Percentiles rank a stretch among this genome's conserved stretches.
These are phyloP conservation scores for Mesaphorura yosii DNA, from an alignment of 1,140 invertebrate species.

Conservation along the genomic window DNA sequence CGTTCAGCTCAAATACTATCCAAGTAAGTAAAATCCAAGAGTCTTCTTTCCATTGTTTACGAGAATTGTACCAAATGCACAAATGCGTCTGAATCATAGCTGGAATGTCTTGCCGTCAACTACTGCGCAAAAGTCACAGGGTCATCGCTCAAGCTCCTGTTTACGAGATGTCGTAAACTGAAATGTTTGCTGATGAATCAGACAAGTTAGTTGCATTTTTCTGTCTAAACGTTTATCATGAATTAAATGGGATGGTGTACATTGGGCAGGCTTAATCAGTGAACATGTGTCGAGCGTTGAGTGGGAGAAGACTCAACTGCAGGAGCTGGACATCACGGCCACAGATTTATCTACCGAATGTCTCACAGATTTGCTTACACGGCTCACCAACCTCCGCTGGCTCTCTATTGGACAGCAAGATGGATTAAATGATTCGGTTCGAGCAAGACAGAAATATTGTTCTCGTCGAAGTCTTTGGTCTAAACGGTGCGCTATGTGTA, in stretches of 20 bases:
- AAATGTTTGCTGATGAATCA: slow-evolving; percentile 90
- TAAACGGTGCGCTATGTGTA: neutral
- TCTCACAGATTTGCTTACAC: slow-evolving; percentile 77
- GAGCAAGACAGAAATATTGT: slow-evolving; percentile 3
- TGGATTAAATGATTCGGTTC: slow-evolving; percentile 84
- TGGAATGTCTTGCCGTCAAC: slow-evolving; percentile 94
- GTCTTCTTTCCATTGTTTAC: too few species aligned
- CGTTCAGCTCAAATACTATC: slow-evolving; percentile 87
- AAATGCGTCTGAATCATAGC: slow-evolving; percentile 48
- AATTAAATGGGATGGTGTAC: neutral
- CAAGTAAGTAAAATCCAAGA: slow-evolving; percentile 42
- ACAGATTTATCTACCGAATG: slow-evolving; percentile 91
- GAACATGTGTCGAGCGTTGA: slow-evolving; percentile 88
- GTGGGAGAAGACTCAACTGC: slow-evolving; percentile 90
- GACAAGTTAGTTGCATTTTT: slow-evolving; percentile 52
- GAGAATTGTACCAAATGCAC: slow-evolving; percentile 4
- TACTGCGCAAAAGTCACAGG: slow-evolving; percentile 94
- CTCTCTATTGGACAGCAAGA: slow-evolving; percentile 91
- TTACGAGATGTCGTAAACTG: slow-evolving; percentile 84
- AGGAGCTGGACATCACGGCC: slow-evolving; percentile 91
- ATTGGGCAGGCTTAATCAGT: slow-evolving; percentile 48
- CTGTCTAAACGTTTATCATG: neutral
- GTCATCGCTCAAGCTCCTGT: slow-evolving; percentile 85
- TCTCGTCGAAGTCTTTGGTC: neutral
- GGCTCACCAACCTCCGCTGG: slow-evolving; percentile 77